phyloP scores from a whole-genome alignment of 1,140 invertebrate genomes.

The Danaus melanippus region DNA sequence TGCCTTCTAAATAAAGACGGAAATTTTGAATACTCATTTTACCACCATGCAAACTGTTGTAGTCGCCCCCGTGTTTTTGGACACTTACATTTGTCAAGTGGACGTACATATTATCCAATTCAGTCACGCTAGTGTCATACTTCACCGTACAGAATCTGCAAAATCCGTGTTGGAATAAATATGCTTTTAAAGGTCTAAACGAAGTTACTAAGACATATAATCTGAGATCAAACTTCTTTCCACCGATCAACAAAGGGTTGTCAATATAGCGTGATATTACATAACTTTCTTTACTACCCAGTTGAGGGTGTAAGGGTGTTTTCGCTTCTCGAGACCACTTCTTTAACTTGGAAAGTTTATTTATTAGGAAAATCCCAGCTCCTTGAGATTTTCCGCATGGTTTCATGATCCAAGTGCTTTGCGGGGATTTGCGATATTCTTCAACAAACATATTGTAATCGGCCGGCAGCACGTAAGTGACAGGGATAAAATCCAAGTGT shows the following conservation, averaged over 20 bases:
- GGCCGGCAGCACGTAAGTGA: slow-evolving; percentile 94
- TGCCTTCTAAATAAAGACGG: slow-evolving; percentile 91
- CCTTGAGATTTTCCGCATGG: slow-evolving; percentile 94
- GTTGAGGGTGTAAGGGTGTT: slow-evolving; percentile 85
- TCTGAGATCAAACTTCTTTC: slow-evolving; percentile 90
- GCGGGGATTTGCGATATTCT: slow-evolving; percentile 93
- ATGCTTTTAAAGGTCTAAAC: slow-evolving; percentile 85
- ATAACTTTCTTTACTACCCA: slow-evolving; percentile 85
- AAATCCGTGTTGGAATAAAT: slow-evolving; percentile 87
- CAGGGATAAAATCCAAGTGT: slow-evolving; percentile 91
- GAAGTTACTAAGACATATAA: slow-evolving; percentile 89
- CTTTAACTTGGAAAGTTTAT: slow-evolving; percentile 90
- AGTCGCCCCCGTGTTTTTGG: slow-evolving; percentile 91
- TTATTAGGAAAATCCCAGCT: slow-evolving; percentile 90
- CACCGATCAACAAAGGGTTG: slow-evolving; percentile 87
- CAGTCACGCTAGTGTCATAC: slow-evolving; percentile 83
- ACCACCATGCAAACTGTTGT: slow-evolving; percentile 94
- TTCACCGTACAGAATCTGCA: slow-evolving; percentile 88
- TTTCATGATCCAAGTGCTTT: slow-evolving; percentile 98
- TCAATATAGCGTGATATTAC: slow-evolving; percentile 93
- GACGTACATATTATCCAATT: slow-evolving; percentile 88
- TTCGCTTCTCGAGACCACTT: slow-evolving; percentile 90
- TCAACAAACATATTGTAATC: slow-evolving; percentile 98
- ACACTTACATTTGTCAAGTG: slow-evolving; percentile 92
- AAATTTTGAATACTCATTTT: slow-evolving; percentile 96